These are phyloP conservation scores for Sebastes hubbsi DNA, from an alignment of 2,797 vertebrate genomes.

Conservation along the genomic window DNA sequence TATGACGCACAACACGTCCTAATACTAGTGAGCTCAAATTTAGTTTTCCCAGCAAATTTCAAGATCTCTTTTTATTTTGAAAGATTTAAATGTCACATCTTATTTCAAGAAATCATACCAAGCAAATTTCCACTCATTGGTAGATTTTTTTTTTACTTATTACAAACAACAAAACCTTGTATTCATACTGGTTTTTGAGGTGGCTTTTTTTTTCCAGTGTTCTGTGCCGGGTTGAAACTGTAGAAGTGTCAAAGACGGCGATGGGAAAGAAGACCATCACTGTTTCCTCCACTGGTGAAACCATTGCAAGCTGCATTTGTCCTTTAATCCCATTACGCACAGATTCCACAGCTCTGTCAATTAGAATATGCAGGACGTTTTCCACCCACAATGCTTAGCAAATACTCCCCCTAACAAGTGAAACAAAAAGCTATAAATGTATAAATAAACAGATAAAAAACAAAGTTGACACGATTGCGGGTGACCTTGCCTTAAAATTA, in stretches of 20 bases:
- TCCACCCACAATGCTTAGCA: slow-evolving; percentile 66
- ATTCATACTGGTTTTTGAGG: not conserved
- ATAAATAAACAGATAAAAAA: slow-evolving; percentile 67
- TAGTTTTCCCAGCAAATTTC: not conserved
- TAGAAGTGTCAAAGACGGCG: slow-evolving; percentile 22
- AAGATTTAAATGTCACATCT: not conserved
- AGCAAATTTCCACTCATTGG: not conserved
- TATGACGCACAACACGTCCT: not conserved
- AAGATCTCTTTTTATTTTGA: not conserved
- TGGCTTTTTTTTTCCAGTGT: not conserved
- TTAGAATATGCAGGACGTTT: slow-evolving; percentile 54
- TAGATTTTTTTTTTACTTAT: not conserved
- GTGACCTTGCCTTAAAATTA: slow-evolving; percentile 85
- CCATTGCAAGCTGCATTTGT: slow-evolving; percentile 15
- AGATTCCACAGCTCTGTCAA: slow-evolving; percentile 32
- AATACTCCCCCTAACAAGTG: slow-evolving; percentile 54
- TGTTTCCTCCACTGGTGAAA: slow-evolving; percentile 16
- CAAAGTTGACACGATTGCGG: slow-evolving; percentile 80
- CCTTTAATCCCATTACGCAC: slow-evolving; percentile 46
- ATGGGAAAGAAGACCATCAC: slow-evolving; percentile 45
- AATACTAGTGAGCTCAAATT: not conserved
- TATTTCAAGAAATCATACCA: no score
- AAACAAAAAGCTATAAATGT: slow-evolving; percentile 55
- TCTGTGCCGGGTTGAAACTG: not conserved
- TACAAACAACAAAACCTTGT: not conserved